phyloP scores from a whole-genome alignment of 2,797 vertebrate genomes.

The Chiroxiphia lanceolata region DNA sequence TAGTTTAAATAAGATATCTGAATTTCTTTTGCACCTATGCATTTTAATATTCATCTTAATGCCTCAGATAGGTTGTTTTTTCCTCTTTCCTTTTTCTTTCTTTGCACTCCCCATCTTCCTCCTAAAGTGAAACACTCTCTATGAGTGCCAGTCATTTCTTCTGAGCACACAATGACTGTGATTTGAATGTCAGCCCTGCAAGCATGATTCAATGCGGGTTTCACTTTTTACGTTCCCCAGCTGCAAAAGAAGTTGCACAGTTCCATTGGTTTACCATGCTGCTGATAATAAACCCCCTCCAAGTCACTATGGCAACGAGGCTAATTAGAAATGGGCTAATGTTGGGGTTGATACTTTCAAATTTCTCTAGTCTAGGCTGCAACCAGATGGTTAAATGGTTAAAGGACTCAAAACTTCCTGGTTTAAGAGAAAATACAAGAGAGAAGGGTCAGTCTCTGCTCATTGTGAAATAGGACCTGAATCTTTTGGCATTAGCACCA shows the following conservation, averaged over 20 bases:
- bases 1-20: not conserved
- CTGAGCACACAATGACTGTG: conserved; percentile 52
- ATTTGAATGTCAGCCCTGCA: conserved; percentile 69
- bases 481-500: not conserved
- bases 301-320: conserved; percentile 52
- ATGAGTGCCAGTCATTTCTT: conserved; percentile 62
- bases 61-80: conserved; percentile 9
- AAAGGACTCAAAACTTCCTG: not conserved
- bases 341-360: not conserved
- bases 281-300: conserved; percentile 36
- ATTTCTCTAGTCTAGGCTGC: not conserved
- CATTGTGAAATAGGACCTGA: not conserved
- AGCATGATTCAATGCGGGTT: conserved; percentile 59
- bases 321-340: conserved; percentile 7
- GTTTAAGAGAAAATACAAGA: not conserved
- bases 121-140: conserved; percentile 44
- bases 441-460: not conserved
- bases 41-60: conserved; percentile 40
- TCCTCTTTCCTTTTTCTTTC: not conserved
- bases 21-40: conserved; percentile 29
- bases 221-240: conserved; percentile 64
- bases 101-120: not conserved
- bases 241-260: conserved; percentile 65
- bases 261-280: conserved; percentile 55
- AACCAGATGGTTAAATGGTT: not conserved